Evolutionary conservation across 2,113 vertebrate species (phyloP), one percentile per base, ranked within the genome.

Genomic region (Garra rufa): DNA sequence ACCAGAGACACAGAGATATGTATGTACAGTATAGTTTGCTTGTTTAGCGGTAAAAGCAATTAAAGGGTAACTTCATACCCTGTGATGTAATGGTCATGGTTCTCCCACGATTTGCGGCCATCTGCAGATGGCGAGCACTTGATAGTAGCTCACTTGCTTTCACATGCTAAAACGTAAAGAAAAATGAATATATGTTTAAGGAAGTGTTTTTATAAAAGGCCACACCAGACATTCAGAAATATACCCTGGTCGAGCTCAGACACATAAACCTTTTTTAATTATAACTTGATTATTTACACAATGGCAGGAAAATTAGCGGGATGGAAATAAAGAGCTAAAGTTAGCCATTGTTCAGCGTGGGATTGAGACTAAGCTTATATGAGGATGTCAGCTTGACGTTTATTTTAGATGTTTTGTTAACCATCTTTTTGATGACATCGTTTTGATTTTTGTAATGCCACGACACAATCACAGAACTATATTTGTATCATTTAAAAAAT

Each of bases 21-120:
- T 88, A 48, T 65, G 73, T 87, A 86, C 82, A 38, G 70, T 83
- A 76, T 74, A 77, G 73, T 71, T 46, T 61, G 28, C 43, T 77
- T 83, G 83, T 76, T 65, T 73, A 75, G 76, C 57, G 43, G 30
- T 63, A 74, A 73, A 69, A 38, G 79, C 83, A 85, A 90, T 83
- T 85, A 75, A 84, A 9, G 14, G 14, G 90, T 90, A 93, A 92
- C 85, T 55, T 41, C 61, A 91, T 73, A 89, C 86, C 73, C 79
- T 70, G 82, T 92, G 91, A 90, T 88, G 90, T 92, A 90, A 92
- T 90, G 82, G 87, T 71, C 80, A 81, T 43, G 75, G 74, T 82
- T 82, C 59, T 75, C 70, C 83, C 77, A 82, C 85, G 87, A 87
- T 63, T 85, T 5, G 38, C 48, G 80, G 61, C 85, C 82, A 86